phyloP scores from a whole-genome alignment of 2,888 invertebrate genomes.

The Dorcus hopei region DNA sequence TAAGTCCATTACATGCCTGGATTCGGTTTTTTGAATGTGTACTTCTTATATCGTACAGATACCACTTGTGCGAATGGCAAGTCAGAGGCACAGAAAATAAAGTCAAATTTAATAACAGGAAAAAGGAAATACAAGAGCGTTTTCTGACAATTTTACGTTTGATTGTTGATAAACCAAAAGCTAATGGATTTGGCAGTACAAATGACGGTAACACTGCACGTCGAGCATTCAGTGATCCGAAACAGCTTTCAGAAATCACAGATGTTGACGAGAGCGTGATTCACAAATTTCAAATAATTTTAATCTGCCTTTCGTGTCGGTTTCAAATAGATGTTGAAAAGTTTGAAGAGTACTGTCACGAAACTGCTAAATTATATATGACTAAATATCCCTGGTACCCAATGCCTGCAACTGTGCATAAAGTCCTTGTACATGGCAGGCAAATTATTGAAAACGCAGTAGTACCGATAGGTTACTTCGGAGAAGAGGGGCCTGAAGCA shows the following conservation, averaged over 20 bases:
- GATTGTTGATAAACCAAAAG: conserved; percentile 22
- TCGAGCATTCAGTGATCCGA: conserved; percentile 21
- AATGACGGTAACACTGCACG: conserved; percentile 20
- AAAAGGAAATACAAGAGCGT: conserved; percentile 21
- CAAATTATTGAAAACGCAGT: conserved; percentile 1
- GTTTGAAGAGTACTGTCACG: background rate
- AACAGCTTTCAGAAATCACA: conserved; percentile 30
- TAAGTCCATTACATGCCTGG: too few relatives aligned
- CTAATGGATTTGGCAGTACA: conserved; percentile 23
- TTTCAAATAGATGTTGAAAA: conserved; percentile 2
- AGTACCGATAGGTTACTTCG: background rate
- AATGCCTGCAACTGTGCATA: conserved; percentile 5
- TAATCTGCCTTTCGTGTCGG: background rate
- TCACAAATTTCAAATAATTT: conserved; percentile 21
- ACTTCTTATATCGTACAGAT: background rate
- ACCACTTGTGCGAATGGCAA: background rate
- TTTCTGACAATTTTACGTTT: conserved; percentile 2
- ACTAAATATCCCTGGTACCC: conserved; percentile 4
- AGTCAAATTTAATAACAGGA: background rate
- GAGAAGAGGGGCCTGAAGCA: background rate
- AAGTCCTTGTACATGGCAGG: background rate
- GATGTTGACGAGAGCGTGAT: conserved; percentile 30
- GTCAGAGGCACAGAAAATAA: background rate
- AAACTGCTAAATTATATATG: conserved; percentile 2
- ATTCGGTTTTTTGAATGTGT: background rate